Base-by-base conservation (phyloP, 2,113 vertebrate genomes). In the Etia nguti region DNA sequence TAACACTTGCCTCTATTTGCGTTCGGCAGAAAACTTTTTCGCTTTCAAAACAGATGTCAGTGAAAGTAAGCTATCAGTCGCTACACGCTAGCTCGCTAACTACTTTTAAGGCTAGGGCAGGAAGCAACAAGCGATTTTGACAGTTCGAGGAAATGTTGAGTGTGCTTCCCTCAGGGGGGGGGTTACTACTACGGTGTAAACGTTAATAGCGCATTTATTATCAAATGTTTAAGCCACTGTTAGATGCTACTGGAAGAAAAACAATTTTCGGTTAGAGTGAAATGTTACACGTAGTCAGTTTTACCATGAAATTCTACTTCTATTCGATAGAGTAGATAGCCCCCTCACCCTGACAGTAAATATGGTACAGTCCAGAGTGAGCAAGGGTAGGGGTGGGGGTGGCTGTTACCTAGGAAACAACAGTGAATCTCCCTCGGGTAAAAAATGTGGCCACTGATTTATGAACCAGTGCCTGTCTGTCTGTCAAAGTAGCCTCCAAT, bases 81-180 rank as follows among this genome's bases (percentile, higher is more conserved):
- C 87, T 77, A 82, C 83, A 16, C 82, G 91, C 81, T 94, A 93
- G 92, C 90, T 92, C 73, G 93, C 93, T 95, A 92, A 95, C 92
- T 96, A 96, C 95, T 97, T 96, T 95, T 95, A 92, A 93, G 92
- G 94, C 94, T 93, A 60, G 70, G 87, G 77, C 80, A 46, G 87
- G 91, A 94, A 94, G 96, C 96, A 96, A 97, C 96, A 96, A 96
- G 96, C 96, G 93, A 94, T 95, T 96, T 95, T 96, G 96, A 96
- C 96, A 96, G 96, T 95, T 96, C 92, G 90, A 89, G 88, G 93
- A 79, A 90, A 91, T 86, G 93, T 93, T 91, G 73, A 82, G 57
- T 34, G 86, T 59, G 88, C 56, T 65, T 59, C 52, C 20, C 43
- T 2, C 6, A 6, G 5, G 6, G 10, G 7, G 7, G 18, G 6